Evolutionary conservation across 2,797 vertebrate genomes (phyloP), one percentile per base, ranked within the genome.

Genomic region (Rhodeus uyekii): DNA sequence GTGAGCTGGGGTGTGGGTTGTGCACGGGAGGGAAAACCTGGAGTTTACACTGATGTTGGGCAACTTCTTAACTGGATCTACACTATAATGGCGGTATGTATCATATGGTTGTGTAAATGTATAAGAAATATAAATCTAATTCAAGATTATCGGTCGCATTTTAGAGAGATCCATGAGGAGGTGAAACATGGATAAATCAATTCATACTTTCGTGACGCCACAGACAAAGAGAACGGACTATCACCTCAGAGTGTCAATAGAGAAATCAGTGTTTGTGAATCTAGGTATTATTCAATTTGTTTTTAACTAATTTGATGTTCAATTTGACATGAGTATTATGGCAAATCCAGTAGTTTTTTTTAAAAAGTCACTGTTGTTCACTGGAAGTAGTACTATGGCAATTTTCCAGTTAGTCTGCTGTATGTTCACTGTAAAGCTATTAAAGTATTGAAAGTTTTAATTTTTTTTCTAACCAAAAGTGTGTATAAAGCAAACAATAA

Each of bases 1-100:
- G 94, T 96, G 83, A 96, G 95, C 89, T 95, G 95, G 94, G 95
- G 95, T 36, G 80, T 92, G 7, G 95, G 95, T 85, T 96, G 95
- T 0, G 95, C 93, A 3, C 86, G 87, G 2, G 90, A 91, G 1
- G 89, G 76, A 36, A 91, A 86, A 0, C 94, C 93, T 0, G 95
- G 95, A 0, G 93, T 96, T 38, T 96, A 95, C 88, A 94, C 94
- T 76, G 92, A 90, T 0, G 90, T 95, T 74, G 65, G 82, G 0
- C 80, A 90, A 50, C 93, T 91, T 84, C 92, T 95, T 5, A n/a
- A 91, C 87, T 95, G 95, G 95, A 94, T 96, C 89, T 89, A 90
- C 78, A 14, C 10, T 0, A 48, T 94, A 68, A 85, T 89, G 78
- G 89, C 91, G 90, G 94, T 95, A 82, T 90, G 91, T 14, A 1